A percentile compares a stretch with the other conserved stretches of the same genome.
Evolutionary conservation across 2,113 vertebrate genomes (phyloP).

Genomic region (Bubalus kerabau): DNA sequence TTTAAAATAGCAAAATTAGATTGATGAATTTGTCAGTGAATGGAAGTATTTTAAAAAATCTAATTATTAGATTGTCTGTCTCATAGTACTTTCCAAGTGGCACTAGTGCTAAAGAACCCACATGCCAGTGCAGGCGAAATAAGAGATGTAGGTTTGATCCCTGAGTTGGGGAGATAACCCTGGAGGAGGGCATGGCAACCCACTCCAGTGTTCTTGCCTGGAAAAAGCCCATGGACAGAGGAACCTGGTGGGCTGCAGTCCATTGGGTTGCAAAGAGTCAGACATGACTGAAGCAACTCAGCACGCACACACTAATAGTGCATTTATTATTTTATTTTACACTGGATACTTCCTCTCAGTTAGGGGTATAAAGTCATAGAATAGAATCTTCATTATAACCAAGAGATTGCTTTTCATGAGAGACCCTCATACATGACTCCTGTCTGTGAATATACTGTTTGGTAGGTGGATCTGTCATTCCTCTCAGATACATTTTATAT

Average conservation of each 20-base stretch:
- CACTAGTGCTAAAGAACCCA: neutral
- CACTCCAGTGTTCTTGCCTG: neutral
- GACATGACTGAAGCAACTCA: neutral
- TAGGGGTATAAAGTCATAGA: neutral
- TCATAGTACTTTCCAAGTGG: neutral
- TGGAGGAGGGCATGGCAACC: neutral
- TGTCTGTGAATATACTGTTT: neutral
- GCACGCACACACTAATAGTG: neutral
- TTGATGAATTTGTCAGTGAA: neutral
- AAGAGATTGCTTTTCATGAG: neutral
- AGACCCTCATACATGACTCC: neutral
- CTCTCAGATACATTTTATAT: neutral
- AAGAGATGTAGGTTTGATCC: neutral
- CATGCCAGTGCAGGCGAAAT: neutral
- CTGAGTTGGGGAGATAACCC: neutral
- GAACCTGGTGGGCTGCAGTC: neutral
- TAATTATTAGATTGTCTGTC: neutral
- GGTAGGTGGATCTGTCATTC: neutral
- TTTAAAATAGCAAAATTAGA: neutral
- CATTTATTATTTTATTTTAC: slow-evolving; percentile 30
- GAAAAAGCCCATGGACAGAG: neutral
- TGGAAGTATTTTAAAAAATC: neutral
- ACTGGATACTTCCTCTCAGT: neutral
- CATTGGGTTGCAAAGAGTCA: neutral
- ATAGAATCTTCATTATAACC: slow-evolving; percentile 16